phyloP scores from a whole-genome alignment of 2,888 invertebrate species.

The Cecidostiba fungosa region DNA sequence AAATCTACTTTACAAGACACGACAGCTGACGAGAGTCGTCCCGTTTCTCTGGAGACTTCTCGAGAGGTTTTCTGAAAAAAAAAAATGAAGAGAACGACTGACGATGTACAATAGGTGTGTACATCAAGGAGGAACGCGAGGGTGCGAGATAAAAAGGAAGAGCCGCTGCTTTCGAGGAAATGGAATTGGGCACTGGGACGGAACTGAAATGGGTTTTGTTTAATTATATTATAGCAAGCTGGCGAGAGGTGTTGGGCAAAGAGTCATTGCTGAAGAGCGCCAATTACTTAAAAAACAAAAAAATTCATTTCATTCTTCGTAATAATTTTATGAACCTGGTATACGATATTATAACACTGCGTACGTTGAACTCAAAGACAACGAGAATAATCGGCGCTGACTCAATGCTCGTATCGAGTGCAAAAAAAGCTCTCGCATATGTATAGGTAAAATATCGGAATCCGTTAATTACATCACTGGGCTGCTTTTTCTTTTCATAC shows the following conservation, averaged over 20 bases:
- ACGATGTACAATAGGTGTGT: not conserved
- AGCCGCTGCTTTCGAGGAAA: not conserved
- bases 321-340: not conserved
- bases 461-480: constrained; percentile 43
- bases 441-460: constrained; percentile 24
- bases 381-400: not conserved
- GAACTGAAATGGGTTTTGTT: not conserved
- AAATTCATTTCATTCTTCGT: no score
- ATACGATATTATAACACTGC: not conserved
- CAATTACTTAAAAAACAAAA: not conserved
- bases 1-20: no score
- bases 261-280: not conserved
- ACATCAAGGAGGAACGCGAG: not conserved
- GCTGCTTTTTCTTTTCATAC: constrained; percentile 3
- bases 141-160: constrained; percentile 24
- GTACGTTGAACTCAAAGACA: not conserved
- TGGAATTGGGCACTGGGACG: constrained; percentile 19
- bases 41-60: constrained; percentile 5
- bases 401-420: not conserved
- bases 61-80: not conserved
- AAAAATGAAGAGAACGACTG: not conserved
- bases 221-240: not conserved
- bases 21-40: no score
- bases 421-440: not conserved
- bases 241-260: not conserved